Evolutionary conservation across 1,140 invertebrate species (phyloP).

Genomic region (Drosophila parvula): DNA sequence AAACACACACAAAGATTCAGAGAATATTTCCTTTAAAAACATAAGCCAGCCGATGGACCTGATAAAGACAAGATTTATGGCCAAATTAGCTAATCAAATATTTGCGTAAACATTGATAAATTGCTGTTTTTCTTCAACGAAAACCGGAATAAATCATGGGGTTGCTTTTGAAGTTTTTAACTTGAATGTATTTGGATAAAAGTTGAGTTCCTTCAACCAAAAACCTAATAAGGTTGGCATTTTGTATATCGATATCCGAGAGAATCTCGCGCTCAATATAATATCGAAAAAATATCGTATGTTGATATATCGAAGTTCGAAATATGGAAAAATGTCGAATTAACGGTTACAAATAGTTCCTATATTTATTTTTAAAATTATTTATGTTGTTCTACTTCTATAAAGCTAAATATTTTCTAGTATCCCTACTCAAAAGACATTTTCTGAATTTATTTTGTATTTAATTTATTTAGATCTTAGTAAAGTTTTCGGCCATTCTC

Average conservation of each 20-base stretch:
- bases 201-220: neutral
- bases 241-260: no score
- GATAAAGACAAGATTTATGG: conserved; percentile 21
- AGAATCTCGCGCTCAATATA: no score
- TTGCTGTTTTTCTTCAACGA: conserved; percentile 13
- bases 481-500: neutral
- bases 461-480: neutral
- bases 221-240: no score
- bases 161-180: conserved; percentile 9
- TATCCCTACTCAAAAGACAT: neutral
- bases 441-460: neutral
- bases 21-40: neutral
- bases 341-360: no score
- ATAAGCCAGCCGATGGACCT: conserved; percentile 4
- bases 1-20: neutral
- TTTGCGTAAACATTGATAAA: conserved; percentile 22
- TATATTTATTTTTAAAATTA: no score
- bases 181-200: neutral
- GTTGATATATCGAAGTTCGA: no score
- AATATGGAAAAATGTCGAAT: no score
- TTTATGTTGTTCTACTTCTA: no score
- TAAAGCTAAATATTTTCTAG: no score
- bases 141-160: conserved; percentile 7
- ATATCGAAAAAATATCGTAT: no score
- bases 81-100: conserved; percentile 22